Conservation (phyloP, 2,113 vertebrate species). For the Lasiurus borealis region DNA sequence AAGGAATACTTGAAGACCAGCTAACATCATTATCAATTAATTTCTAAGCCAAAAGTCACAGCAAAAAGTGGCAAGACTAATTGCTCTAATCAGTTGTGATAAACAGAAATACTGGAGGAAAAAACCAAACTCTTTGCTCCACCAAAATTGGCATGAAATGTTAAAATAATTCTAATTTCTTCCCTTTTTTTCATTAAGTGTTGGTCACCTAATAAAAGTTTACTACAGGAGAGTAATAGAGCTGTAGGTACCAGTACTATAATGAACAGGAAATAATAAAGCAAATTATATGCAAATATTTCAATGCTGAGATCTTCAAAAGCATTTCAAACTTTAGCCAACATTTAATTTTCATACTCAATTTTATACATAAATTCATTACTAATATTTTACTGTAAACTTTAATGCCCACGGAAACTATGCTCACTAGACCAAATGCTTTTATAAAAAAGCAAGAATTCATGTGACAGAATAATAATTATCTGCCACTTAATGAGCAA, state of each 20-base stretch:
- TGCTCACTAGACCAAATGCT: not conserved
- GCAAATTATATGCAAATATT: slow-evolving; percentile 4
- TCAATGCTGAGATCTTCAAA: slow-evolving; percentile 14
- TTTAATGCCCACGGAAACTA: not conserved
- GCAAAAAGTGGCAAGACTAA: not conserved
- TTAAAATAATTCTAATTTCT: slow-evolving; percentile 33
- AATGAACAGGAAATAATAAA: slow-evolving; percentile 36
- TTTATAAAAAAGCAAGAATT: not conserved
- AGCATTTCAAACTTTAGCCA: slow-evolving; percentile 48
- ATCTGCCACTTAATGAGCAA: not conserved
- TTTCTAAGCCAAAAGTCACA: slow-evolving; percentile 53
- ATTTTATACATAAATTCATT: not conserved
- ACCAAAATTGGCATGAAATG: not conserved
- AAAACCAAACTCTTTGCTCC: slow-evolving; percentile 12
- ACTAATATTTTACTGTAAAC: slow-evolving; percentile 19
- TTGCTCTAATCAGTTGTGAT: not conserved
- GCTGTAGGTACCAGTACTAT: not conserved
- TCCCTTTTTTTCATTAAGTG: slow-evolving; percentile 19
- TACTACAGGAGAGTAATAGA: slow-evolving; percentile 4
- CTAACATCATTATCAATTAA: slow-evolving; percentile 15
- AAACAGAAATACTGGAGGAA: slow-evolving; percentile 5
- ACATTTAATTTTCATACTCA: slow-evolving; percentile 22
- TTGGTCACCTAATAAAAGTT: slow-evolving; percentile 8
- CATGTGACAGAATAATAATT: not conserved
- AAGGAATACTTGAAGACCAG: slow-evolving; percentile 26